Evolutionary conservation across 2,113 vertebrate genomes (phyloP), one percentile per base, ranked within the genome.

Genomic region (Typhlomys cinereus): DNA sequence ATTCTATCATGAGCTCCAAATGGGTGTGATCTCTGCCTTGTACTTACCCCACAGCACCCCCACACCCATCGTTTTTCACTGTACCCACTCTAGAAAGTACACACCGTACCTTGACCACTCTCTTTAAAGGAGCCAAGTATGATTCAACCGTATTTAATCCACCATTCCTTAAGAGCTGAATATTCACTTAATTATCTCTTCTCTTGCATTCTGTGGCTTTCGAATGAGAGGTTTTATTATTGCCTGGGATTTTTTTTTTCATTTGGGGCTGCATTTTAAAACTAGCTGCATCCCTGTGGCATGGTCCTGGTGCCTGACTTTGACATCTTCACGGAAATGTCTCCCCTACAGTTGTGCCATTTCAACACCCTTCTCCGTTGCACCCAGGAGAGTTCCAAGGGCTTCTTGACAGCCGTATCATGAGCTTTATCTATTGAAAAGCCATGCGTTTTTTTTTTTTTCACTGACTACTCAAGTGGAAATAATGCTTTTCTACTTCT

Each of bases 161-260:
- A 48, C 7, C 25, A 73, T 89, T 87, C 50, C 82, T 93, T 88
- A 54, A 80, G 44, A 23, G 2, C 44, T 70, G 44, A 67, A 81
- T 62, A 6, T 64, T 81, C 62, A 57, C n/a, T 41, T 71, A 74
- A 71, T 87, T 76, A 36, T 91, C 79, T 92, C 80, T 94, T 95
- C 46, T 71, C 52, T 79, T 93, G 93, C 64, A 79, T 81, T 84
- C 39, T 93, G 2, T 62, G 36, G 41, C 29, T 82, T 90, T 44
- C 57, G 71, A 70, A 73, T 79, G 62, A 78, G 36, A 13, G 44
- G 14, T 54, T 10, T 21, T 29, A 57, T 17, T 71, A 57, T 17
- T 71, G 70, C 61, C 69, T 84, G 50, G 54, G 46, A 41, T 84
- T 5, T 61, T 85, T 88, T 61, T 81, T 91, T 59, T 84, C n/a